These are phyloP conservation scores for Chondrosia reniformis DNA, from an alignment of 37 sponge, comb jelly and placozoan genomes.

Conservation along the genomic window DNA sequence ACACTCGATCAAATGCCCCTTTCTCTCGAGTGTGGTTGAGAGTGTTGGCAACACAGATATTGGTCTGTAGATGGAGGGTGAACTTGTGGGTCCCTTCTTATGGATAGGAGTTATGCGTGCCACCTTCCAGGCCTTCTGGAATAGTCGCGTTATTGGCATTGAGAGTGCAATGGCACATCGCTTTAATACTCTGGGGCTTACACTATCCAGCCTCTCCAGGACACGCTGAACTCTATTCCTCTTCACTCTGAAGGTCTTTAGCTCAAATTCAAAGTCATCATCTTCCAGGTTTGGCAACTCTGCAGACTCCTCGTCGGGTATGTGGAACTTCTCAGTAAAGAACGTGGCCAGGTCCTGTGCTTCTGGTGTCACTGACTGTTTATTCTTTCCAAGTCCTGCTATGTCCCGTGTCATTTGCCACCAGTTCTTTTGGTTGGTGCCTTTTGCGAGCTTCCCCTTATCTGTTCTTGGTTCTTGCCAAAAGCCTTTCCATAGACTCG, in stretches of 20 bases:
- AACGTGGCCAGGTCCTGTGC: slow-evolving; percentile 9
- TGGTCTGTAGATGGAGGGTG: slow-evolving; percentile 26
- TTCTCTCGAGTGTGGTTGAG: slow-evolving; percentile 13
- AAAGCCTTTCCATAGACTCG: background rate
- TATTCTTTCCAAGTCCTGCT: background rate
- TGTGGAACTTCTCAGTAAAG: slow-evolving; percentile 16
- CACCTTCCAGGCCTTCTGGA: slow-evolving; percentile 24
- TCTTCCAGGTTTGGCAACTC: background rate
- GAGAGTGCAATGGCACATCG: slow-evolving; percentile 11
- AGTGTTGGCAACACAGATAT: slow-evolving; percentile 23
- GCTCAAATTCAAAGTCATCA: background rate
- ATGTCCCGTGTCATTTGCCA: slow-evolving; percentile 23
- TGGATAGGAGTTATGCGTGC: slow-evolving; percentile 5
- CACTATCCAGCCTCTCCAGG: slow-evolving; percentile 6
- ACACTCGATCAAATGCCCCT: slow-evolving; percentile 5
- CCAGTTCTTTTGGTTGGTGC: slow-evolving; percentile 12
- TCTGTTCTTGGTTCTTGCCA: background rate
- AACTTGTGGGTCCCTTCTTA: slow-evolving; percentile 14
- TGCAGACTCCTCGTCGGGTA: slow-evolving; percentile 15
- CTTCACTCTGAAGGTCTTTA: slow-evolving; percentile 20
- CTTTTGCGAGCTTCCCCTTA: slow-evolving; percentile 15
- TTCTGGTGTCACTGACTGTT: background rate
- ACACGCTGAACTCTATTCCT: background rate
- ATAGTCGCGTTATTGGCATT: background rate
- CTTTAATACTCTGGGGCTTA: slow-evolving; percentile 11